Evolutionary conservation across 1,140 invertebrate species (phyloP), one percentile per base, ranked within the genome.

Genomic region (Pseudoatta argentina): DNA sequence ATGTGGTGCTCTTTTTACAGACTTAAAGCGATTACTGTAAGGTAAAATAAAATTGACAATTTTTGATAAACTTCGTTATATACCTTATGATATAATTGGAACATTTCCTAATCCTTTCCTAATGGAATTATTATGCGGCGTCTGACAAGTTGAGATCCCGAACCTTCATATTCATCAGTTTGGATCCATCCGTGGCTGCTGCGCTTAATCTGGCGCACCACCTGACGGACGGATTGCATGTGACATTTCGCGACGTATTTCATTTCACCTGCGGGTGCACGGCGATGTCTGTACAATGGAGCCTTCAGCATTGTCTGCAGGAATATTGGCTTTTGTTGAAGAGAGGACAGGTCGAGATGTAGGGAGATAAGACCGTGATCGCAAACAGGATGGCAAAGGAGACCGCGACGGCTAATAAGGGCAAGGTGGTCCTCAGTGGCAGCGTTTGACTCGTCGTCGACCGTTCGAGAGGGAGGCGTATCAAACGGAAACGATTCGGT

Each of bases 261-360:
- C 79, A 83, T 83, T 83, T 75, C 69, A 83, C 69, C 79, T 82
- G 79, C 44, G 27, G 30, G 34, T 39, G 64, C 57, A 27, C 66
- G 34, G 3, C 64, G 24, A 53, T 71, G 21, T 71, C 77, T 55
- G 5, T 67, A 69, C 79, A 83, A 83, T 83, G 34, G 69, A 16
- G 14, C 67, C 78, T 71, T 81, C 78, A 59, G 64, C 8, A 73
- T 73, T 83, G 79, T 83, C 79, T 75, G 39, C 55, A 61, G 79
- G 79, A 83, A 73, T 83, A 83, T 83, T 83, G 79, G 79, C 79
- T 75, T 75, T 83, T 73, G 69, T 83, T 83, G 53, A 75, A 83
- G 55, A 55, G n/a, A 82, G 44, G 55, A 75, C 34, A 73, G 66
- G 79, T 59, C 39, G 53, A 59, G 72, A 30, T 27, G 55, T 24